A percentile compares a stretch with the other conserved stretches of the same genome.
Conservation (phyloP, 2,797 vertebrate species). For the Australoheros facetus region DNA sequence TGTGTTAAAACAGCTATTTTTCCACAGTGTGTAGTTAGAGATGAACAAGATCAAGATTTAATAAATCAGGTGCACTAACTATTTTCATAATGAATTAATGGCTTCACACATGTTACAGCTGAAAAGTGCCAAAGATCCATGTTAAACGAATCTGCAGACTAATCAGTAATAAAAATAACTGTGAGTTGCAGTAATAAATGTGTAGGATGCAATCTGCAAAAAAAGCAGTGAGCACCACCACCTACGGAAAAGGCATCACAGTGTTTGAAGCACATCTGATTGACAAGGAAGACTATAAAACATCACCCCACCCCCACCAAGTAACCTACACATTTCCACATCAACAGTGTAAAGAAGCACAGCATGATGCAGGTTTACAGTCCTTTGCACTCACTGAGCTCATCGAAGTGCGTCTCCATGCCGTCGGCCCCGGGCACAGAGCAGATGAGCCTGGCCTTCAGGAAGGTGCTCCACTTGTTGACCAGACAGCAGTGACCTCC, state of each 20-base stretch:
- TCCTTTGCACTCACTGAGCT: constrained; percentile 89
- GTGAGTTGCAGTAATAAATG: neutral
- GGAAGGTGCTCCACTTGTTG: constrained; percentile 99
- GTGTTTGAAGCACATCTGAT: constrained; percentile 17
- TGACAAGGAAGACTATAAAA: constrained; percentile 33
- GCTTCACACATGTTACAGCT: no score
- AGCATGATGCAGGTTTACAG: neutral
- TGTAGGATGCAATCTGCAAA: constrained; percentile 10
- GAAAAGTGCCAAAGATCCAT: neutral
- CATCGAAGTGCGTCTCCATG: constrained; percentile 97
- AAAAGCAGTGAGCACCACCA: constrained; percentile 2
- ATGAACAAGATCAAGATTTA: neutral
- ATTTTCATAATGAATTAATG: neutral
- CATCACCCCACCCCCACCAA: constrained; percentile 23
- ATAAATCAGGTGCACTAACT: neutral
- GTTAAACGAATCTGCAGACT: neutral
- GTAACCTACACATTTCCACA: constrained; percentile 5
- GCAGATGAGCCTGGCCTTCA: constrained; percentile 96
- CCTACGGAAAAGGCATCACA: constrained; percentile 12
- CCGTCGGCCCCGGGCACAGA: constrained; percentile 94
- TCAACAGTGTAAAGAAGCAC: neutral
- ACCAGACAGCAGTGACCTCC: constrained; percentile 98
- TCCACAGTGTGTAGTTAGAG: neutral
- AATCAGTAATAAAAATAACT: neutral
- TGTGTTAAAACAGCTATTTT: neutral